Evolutionary conservation across 2,113 vertebrate species (phyloP).

Genomic region (Grammomys surdaster): DNA sequence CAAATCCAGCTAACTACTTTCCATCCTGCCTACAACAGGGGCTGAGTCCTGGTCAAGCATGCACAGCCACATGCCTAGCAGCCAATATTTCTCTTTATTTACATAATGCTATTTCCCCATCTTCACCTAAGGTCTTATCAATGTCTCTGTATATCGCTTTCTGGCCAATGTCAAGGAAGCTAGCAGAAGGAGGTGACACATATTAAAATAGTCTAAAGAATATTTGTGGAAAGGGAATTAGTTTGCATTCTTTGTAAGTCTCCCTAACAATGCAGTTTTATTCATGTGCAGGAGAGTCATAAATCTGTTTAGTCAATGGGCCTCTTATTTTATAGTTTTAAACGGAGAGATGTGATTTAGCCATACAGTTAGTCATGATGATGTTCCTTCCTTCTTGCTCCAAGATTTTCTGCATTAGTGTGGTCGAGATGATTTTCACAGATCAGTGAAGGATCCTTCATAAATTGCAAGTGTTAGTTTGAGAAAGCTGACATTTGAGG

Average conservation of each 20-base stretch:
- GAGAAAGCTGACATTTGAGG: conserved; percentile 81
- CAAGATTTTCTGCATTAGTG: neutral
- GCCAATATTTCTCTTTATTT: conserved; percentile 92
- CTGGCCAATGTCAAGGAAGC: neutral
- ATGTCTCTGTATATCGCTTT: neutral
- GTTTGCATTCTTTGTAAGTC: neutral
- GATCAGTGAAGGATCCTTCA: conserved; percentile 60
- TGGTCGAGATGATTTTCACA: conserved; percentile 46
- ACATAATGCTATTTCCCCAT: conserved; percentile 79
- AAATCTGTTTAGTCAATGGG: conserved; percentile 15
- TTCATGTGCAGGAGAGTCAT: neutral
- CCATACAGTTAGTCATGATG: neutral
- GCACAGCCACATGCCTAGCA: conserved; percentile 89
- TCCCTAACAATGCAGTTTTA: conserved; percentile 8
- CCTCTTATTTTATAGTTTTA: neutral
- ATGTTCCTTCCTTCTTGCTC: neutral
- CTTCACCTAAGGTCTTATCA: conserved; percentile 65
- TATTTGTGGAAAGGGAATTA: conserved; percentile 45
- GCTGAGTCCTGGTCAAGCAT: conserved; percentile 91
- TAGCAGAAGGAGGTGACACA: neutral
- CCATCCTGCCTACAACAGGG: conserved; percentile 89
- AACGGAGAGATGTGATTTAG: conserved; percentile 9
- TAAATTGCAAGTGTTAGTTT: conserved; percentile 70
- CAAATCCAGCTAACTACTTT: conserved; percentile 90
- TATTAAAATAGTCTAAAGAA: neutral